Evolutionary conservation across 2,113 vertebrate genomes (phyloP), one percentile per base, ranked within the genome.

Genomic region (Stegastes partitus): DNA sequence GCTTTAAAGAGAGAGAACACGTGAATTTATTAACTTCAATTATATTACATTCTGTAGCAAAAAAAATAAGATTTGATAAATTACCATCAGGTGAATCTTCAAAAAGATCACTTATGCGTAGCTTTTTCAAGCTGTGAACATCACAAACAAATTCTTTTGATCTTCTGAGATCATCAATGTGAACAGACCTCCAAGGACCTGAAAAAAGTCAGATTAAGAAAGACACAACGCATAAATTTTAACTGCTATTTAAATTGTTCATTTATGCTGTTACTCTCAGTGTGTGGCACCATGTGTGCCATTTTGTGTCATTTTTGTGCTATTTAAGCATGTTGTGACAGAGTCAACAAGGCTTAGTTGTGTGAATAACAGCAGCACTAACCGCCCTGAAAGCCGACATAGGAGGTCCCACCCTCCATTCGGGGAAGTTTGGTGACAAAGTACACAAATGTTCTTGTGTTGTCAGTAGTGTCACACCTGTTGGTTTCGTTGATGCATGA

Each of bases 101-200:
- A 66, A 85, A 85, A 53, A 85, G 65, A 14, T 78, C 58, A 74
- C 83, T 82, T 5, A 85, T 78, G 18, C 42, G 2, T 0, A 42
- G 39, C 1, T 82, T 62, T 61, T 77, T 81, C 47, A 82, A 54
- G 16, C 31, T 82, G 56, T 67, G 47, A 37, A 74, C 59, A 82
- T 78, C 65, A 55, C 59, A 66, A 21, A 74, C 50, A 79, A 84
- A 76, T 55, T 84, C 67, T 44, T 62, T 84, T 62, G 82, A 80
- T 67, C 82, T 84, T 76, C 77, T 80, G 58, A 84, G 67, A 76
- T 80, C 82, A 57, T 84, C 82, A 0, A 84, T 84, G 67, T 84
- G 82, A 68, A 80, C 72, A 56, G 82, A 84, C 4, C 7, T 76
- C 82, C 82, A 84, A 51, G 19, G 49, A 71, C 72, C 81, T 83